These are phyloP conservation scores for Carapus acus DNA, from an alignment of 2,797 vertebrate genomes.

Conservation along the genomic window DNA sequence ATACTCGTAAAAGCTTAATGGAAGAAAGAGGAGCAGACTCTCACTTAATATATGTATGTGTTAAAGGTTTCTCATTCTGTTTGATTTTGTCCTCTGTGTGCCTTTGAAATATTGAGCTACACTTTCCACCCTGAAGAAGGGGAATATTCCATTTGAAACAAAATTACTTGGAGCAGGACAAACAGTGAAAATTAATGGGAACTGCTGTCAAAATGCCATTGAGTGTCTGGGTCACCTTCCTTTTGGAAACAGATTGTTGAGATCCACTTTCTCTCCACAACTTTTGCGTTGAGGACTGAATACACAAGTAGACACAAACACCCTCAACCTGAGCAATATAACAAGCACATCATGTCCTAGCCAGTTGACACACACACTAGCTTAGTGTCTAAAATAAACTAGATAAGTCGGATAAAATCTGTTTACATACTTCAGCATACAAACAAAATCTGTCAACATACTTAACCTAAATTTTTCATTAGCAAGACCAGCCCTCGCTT, in stretches of 20 bases:
- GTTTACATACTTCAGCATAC: no score
- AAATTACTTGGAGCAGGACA: slow-evolving; percentile 17
- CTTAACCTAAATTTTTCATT: no score
- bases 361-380: no score
- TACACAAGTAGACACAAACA: slow-evolving; percentile 10
- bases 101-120: slow-evolving; percentile 6
- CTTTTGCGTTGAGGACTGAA: slow-evolving; percentile 26
- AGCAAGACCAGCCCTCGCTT: no score
- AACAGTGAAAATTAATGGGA: slow-evolving; percentile 31
- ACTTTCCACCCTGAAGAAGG: slow-evolving; percentile 18
- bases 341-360: slow-evolving; percentile 22
- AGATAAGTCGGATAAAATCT: no score
- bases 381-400: no score
- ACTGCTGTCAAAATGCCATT: slow-evolving; percentile 13
- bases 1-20: background rate
- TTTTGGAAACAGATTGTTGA: slow-evolving; percentile 28
- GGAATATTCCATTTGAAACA: background rate
- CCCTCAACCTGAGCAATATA: slow-evolving; percentile 24
- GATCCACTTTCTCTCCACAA: no score
- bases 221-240: slow-evolving; percentile 7
- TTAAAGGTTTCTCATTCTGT: background rate
- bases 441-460: no score
- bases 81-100: background rate
- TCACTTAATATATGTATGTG: background rate
- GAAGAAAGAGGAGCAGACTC: background rate